These are phyloP conservation scores for Macroglossus sobrinus DNA, from an alignment of 2,113 vertebrate genomes.

Conservation along the genomic window DNA sequence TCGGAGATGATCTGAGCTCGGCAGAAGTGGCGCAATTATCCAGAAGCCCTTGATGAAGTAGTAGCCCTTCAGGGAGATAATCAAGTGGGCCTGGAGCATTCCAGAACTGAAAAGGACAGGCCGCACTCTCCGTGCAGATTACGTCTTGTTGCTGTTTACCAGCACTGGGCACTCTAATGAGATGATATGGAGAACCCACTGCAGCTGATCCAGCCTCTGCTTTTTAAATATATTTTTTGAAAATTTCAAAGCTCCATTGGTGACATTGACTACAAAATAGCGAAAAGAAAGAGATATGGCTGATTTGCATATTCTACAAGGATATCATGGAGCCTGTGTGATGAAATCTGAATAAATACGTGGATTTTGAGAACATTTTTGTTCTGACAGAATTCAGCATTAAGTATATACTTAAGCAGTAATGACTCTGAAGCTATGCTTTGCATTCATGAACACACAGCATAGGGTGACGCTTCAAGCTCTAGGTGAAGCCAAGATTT, in stretches of 20 bases:
- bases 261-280: constrained; percentile 78
- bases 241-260: background rate
- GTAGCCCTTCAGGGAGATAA: constrained; percentile 65
- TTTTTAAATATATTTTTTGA: background rate
- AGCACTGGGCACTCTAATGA: background rate
- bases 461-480: constrained; percentile 80
- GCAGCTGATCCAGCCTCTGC: constrained; percentile 37
- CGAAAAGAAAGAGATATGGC: constrained; percentile 60
- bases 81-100: constrained; percentile 20
- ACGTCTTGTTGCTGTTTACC: constrained; percentile 20
- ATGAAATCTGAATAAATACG: constrained; percentile 81
- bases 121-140: background rate
- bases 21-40: constrained; percentile 69
- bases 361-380: constrained; percentile 70
- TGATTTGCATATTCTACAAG: constrained; percentile 82
- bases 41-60: constrained; percentile 74
- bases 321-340: constrained; percentile 71
- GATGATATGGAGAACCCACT: background rate
- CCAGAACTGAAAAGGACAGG: constrained; percentile 28
- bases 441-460: constrained; percentile 82
- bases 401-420: constrained; percentile 81
- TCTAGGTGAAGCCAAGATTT: constrained; percentile 84
- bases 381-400: constrained; percentile 73
- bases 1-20: constrained; percentile 67
- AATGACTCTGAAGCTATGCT: constrained; percentile 77